phyloP scores from a whole-genome alignment of 2,797 vertebrate species.

The Pantherophis alleghaniensis region DNA sequence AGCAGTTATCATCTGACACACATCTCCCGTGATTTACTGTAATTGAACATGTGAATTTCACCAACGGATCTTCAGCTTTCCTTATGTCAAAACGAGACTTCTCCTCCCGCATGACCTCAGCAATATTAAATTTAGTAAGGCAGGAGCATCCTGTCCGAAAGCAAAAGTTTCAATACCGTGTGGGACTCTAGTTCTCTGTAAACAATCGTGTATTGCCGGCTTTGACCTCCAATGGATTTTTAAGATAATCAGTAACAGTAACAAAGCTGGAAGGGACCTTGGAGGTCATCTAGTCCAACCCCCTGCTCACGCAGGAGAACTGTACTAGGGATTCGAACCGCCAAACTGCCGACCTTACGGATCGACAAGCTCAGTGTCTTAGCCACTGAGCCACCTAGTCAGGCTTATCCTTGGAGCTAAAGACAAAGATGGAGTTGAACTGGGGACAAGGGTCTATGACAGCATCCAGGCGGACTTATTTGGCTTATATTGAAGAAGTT shows the following conservation, averaged over 20 bases:
- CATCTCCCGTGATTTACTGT: background rate
- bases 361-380: too few species aligned
- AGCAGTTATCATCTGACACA: background rate
- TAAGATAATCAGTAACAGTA: background rate
- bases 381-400: too few species aligned
- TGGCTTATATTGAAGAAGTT: background rate
- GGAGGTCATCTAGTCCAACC: too few species aligned
- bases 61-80: background rate
- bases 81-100: background rate
- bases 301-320: too few species aligned
- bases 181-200: background rate
- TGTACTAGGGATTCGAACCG: too few species aligned
- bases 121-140: background rate
- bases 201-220: background rate
- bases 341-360: too few species aligned
- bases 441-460: background rate
- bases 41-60: background rate
- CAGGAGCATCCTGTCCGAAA: background rate
- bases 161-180: background rate
- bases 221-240: background rate
- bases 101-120: background rate
- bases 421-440: background rate
- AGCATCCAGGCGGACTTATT: background rate
- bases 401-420: background rate
- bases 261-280: too few species aligned